Conservation (phyloP, 2,888 invertebrate species). For the Synergus laeviventris region DNA sequence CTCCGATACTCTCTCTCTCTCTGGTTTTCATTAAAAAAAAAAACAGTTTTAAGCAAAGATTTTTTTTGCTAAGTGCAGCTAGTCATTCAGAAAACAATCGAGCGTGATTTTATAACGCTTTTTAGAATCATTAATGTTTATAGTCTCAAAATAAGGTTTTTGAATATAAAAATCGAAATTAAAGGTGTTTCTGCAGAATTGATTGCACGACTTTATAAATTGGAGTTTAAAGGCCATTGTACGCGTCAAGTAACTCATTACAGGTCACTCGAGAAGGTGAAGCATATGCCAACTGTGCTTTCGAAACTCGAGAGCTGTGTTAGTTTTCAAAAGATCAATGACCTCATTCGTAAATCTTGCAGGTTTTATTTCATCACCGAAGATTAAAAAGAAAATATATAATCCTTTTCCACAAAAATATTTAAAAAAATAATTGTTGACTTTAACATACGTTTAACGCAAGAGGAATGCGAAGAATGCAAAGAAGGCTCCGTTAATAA, state of each 20-base stretch:
- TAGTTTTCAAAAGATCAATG: constrained; percentile 9
- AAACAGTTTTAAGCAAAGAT: background rate
- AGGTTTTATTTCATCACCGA: background rate
- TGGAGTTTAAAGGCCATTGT: background rate
- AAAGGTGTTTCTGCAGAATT: too few species aligned
- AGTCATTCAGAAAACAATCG: too few species aligned
- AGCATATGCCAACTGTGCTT: constrained; percentile 2
- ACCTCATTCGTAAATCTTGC: background rate
- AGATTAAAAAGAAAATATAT: background rate
- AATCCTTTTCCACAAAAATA: background rate
- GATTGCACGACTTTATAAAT: background rate
- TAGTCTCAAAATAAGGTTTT: too few species aligned
- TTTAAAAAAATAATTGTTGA: background rate
- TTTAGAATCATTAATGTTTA: too few species aligned
- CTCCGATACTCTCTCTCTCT: too few species aligned
- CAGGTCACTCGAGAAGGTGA: constrained; percentile 8
- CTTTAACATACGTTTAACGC: background rate
- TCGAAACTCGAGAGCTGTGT: constrained; percentile 17
- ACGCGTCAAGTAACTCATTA: constrained; percentile 6
- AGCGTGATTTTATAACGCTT: too few species aligned
- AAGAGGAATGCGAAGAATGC: constrained; percentile 18
- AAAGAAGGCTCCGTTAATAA: constrained; percentile 19
- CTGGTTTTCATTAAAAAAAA: background rate
- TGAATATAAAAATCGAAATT: too few species aligned
- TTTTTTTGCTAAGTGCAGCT: too few species aligned